Base-by-base conservation (phyloP, 2,797 vertebrate species). In the Centropyge bicolor region DNA sequence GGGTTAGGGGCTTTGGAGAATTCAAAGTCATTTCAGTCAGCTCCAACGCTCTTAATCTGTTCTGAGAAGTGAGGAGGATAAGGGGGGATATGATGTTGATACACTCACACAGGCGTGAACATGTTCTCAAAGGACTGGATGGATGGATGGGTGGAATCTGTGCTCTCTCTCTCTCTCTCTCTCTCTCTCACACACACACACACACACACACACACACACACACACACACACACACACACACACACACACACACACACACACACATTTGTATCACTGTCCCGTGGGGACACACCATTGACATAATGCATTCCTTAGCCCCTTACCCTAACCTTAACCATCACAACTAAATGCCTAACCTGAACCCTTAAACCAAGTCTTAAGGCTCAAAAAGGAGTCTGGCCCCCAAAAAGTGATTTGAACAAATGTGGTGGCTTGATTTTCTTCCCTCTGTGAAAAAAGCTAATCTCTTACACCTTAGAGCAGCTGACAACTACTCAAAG, bases 1-100 rank as follows among this genome's bases (percentile, higher is more conserved):
- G 80, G 85, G 91, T 86, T 76, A 86, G 80, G 81, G 86, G 85
- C 86, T 89, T 84, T 80, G 69, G 82, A 85, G 85, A 82, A 89
- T 82, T 91, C 90, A 89, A 90, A 88, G 90, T 69, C 60, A 62
- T 73, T 83, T 84, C 82, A 88, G 84, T 83, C 80, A 75, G 61
- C 80, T 68, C 77, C 81, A 77, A 43, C 19, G 24, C 84, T 87
- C 81, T 64, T 88, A 86, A 89, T 89, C 86, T 90, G 79, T 27
- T 81, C 72, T 61, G 78, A 86, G 88, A 77, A 70, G 40, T 22
- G 80, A 74, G 76, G 81, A 85, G 78, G 84, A 81, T 45, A 45
- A 76, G 79, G 55, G 70, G 79, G 78, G 74, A 75, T 81, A 70
- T 86, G 86, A 90, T 88, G 89, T 76, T 81, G 76, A 88, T 87